A percentile compares a stretch with the other conserved stretches of the same genome.
Evolutionary conservation across 2,888 invertebrate genomes (phyloP).

Genomic region (Aricia artaxerxes): DNA sequence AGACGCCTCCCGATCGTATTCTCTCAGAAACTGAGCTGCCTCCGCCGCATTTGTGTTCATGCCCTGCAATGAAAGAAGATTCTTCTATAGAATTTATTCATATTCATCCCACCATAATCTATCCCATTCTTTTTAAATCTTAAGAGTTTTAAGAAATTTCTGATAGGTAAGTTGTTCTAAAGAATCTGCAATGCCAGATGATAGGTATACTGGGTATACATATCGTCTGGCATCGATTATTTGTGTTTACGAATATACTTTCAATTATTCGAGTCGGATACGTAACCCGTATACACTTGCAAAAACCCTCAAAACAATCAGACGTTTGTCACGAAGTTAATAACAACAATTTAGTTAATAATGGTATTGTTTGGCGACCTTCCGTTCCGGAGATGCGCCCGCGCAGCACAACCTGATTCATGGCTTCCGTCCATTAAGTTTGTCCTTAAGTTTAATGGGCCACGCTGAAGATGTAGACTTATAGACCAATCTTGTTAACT

Average conservation of each 20-base stretch:
- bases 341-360: conserved; percentile 31
- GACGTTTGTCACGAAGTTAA: conserved; percentile 15
- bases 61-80: conserved; percentile 70
- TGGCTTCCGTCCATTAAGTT: conserved; percentile 21
- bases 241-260: not conserved
- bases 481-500: not conserved
- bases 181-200: no score
- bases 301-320: conserved; percentile 18
- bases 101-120: no score
- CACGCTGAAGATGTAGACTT: not conserved
- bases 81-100: no score
- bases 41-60: conserved; percentile 83
- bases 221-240: no score
- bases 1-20: conserved; percentile 87
- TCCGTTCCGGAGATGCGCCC: conserved; percentile 21
- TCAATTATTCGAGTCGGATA: not conserved
- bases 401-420: conserved; percentile 2
- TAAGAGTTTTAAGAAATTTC: no score
- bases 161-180: no score
- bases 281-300: not conserved
- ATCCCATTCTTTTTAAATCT: no score
- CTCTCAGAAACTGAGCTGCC: conserved; percentile 85
- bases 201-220: no score
- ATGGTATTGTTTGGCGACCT: conserved; percentile 28
- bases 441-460: conserved; percentile 13